phyloP scores from a whole-genome alignment of 2,888 invertebrate species.

The Leptinotarsa peninsularis region DNA sequence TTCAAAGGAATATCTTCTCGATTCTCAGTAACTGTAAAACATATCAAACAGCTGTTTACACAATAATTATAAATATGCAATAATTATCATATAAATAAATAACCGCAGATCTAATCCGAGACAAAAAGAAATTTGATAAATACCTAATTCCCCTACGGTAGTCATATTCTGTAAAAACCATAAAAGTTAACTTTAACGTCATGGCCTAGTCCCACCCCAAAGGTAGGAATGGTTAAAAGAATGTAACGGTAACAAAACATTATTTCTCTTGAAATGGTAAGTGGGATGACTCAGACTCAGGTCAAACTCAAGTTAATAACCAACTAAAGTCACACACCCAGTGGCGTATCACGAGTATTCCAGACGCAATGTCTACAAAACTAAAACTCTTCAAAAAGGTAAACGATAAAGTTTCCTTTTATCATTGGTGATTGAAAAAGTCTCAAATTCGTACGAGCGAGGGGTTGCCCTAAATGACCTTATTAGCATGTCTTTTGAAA shows the following conservation, averaged over 20 bases:
- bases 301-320: background rate
- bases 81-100: too few relatives aligned
- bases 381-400: too few relatives aligned
- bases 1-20: constrained; percentile 73
- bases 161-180: constrained; percentile 33
- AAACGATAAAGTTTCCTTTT: too few relatives aligned
- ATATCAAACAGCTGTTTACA: background rate
- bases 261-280: constrained; percentile 38
- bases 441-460: too few relatives aligned
- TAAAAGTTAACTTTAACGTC: background rate
- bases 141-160: constrained; percentile 35
- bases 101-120: too few relatives aligned
- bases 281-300: constrained; percentile 34
- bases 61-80: background rate
- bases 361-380: too few relatives aligned
- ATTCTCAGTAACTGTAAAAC: constrained; percentile 59
- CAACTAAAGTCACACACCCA: background rate
- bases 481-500: too few relatives aligned
- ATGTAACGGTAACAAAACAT: constrained; percentile 36
- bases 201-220: background rate
- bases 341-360: background rate
- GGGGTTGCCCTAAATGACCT: too few relatives aligned
- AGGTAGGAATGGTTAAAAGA: constrained; percentile 2
- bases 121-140: background rate
- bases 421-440: too few relatives aligned